Evolutionary conservation across 2,113 vertebrate species (phyloP).

Genomic region (Diadophis punctatus): DNA sequence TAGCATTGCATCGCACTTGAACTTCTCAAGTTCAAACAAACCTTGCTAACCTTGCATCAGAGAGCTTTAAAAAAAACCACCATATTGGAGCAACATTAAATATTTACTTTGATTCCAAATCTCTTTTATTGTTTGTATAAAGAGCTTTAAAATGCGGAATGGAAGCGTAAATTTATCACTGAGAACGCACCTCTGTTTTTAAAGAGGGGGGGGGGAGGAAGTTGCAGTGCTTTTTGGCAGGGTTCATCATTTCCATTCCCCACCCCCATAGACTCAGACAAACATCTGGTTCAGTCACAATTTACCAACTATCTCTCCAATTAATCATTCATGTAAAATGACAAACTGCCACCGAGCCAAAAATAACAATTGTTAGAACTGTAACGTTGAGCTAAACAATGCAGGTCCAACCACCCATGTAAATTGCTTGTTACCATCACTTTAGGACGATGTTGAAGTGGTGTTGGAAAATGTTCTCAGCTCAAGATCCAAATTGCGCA

Average conservation of each 20-base stretch:
- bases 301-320: constrained; percentile 80
- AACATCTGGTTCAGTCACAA: constrained; percentile 74
- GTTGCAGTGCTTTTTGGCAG: constrained; percentile 50
- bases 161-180: constrained; percentile 72
- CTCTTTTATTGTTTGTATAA: constrained; percentile 66
- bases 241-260: constrained; percentile 64
- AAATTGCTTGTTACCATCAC: background rate
- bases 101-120: constrained; percentile 76
- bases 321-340: constrained; percentile 82
- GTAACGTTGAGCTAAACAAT: background rate
- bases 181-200: constrained; percentile 64
- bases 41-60: constrained; percentile 29
- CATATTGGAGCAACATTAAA: constrained; percentile 65
- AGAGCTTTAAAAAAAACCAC: constrained; percentile 51
- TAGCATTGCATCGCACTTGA: background rate
- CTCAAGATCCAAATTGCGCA: background rate
- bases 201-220: constrained; percentile 33
- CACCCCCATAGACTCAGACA: constrained; percentile 73
- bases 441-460: background rate
- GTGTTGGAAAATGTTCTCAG: background rate
- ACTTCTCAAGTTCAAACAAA: background rate
- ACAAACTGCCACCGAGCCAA: constrained; percentile 65
- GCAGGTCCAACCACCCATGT: background rate
- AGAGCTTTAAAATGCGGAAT: constrained; percentile 72
- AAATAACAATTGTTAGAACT: constrained; percentile 49